Conservation (phyloP, 2,113 vertebrate genomes). For the Excalfactoria chinensis region DNA sequence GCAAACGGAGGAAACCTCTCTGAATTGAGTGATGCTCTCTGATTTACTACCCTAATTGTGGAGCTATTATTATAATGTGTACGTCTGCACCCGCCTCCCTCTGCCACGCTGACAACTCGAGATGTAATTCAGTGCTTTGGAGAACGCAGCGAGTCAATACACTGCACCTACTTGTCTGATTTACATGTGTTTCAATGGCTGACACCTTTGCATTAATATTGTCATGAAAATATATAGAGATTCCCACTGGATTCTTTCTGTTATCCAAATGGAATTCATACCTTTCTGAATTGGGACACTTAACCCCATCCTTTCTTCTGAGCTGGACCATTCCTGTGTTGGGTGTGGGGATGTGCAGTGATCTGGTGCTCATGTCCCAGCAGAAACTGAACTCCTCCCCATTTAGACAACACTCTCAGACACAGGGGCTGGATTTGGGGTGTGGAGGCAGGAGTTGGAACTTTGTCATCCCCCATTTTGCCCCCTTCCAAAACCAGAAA, state of each 20-base stretch:
- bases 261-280: background rate
- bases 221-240: background rate
- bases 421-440: too few relatives aligned
- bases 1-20: background rate
- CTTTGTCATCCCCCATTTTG: too few relatives aligned
- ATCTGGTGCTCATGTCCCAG: background rate
- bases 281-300: background rate
- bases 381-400: background rate
- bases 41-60: conserved; percentile 16
- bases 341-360: accelerated
- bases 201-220: background rate
- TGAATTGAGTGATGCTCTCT: background rate
- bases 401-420: too few relatives aligned
- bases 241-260: background rate
- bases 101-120: background rate
- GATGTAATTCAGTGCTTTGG: background rate
- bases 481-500: background rate
- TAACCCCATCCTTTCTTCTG: accelerated
- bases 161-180: conserved; percentile 36
- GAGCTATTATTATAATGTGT: background rate
- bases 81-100: background rate
- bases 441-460: background rate
- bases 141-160: background rate
- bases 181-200: background rate
- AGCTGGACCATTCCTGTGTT: background rate